Base-by-base conservation (phyloP, 2,797 vertebrate genomes). In the Merluccius polli region DNA sequence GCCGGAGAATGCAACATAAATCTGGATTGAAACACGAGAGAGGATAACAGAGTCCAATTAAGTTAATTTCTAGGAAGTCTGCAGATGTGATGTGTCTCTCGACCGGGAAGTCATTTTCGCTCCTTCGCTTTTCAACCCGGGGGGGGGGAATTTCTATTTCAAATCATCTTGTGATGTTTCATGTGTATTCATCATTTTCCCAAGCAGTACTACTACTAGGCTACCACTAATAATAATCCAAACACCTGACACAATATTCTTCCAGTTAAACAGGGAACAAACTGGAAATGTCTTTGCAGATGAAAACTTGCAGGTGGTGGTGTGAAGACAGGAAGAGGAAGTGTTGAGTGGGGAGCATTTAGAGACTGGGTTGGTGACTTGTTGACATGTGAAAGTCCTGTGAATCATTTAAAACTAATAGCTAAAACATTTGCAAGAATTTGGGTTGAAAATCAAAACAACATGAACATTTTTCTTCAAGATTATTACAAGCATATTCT, bases 1-100 rank as follows among this genome's bases (percentile, higher is more conserved):
- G 8, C 59, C 38, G 31, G 36, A 79, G 63, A 72, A 77, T 72
- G 75, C 80, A 48, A 73, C 86, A 84, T 83, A 87, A 87, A 88
- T 87, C 85, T 85, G 70, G 74, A 78, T 71, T 67, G 73, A 80
- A 78, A 79, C 71, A 78, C 36, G 71, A 75, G 77, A 69, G 74
- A 79, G 79, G 79, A 81, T 70, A 71, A 10, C 70, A 48, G 59
- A 75, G 78, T 78, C 74, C 81, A 85, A 78, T 82, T 81, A 84
- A 29, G 77, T 72, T 81, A 36, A 75, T 76, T 78, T 84, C 73
- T 65, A 59, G 76, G 75, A 82, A 76, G 38, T 31, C 67, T 78
- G 81, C 24, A 11, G 69, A 44, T 73, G 10, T 69, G 48, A 31
- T n/a, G 75, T 32, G 65, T 18, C 21, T 63, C 69, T 72, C 33